Evolutionary conservation across 2,797 vertebrate genomes (phyloP).

Genomic region (Eulemur mongoz): DNA sequence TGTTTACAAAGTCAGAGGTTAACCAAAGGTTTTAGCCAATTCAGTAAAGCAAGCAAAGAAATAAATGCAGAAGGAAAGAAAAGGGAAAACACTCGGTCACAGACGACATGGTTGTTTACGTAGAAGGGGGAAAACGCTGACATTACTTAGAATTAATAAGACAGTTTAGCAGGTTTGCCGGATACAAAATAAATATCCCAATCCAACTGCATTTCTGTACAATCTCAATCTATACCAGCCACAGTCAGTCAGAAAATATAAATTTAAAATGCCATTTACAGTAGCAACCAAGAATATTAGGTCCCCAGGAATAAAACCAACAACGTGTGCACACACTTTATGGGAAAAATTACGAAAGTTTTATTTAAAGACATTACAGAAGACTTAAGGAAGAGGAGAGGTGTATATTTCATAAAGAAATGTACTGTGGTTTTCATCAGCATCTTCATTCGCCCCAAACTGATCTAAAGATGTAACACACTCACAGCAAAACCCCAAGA

Average conservation of each 20-base stretch:
- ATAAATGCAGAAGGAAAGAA: not conserved
- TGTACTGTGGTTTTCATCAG: not conserved
- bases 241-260: not conserved
- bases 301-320: not conserved
- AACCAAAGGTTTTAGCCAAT: not conserved
- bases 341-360: not conserved
- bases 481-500: not conserved
- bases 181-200: not conserved
- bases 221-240: not conserved
- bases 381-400: not conserved
- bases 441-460: not conserved
- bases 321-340: not conserved
- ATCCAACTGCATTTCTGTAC: not conserved
- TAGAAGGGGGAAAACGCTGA: not conserved
- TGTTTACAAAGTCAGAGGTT: not conserved
- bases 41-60: not conserved
- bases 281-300: not conserved
- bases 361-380: not conserved
- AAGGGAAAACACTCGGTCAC: not conserved
- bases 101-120: not conserved
- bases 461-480: not conserved
- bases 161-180: not conserved
- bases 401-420: not conserved
- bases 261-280: not conserved
- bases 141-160: not conserved